Conservation (phyloP, 2,113 vertebrate genomes). For the Anseranas semipalmata region DNA sequence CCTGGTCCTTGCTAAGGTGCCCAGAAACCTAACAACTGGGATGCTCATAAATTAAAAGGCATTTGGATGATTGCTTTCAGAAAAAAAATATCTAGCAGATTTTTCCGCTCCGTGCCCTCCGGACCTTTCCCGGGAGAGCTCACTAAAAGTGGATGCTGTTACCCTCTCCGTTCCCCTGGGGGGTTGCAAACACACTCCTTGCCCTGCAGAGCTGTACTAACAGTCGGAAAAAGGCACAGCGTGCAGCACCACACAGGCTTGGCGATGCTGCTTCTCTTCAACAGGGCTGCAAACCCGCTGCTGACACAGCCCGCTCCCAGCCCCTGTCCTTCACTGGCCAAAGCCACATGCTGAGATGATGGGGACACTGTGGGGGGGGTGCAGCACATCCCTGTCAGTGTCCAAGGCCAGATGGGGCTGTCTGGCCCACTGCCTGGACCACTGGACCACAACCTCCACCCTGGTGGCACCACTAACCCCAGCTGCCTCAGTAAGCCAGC, state of each 20-base stretch:
- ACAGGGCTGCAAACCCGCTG: not conserved
- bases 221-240: not conserved
- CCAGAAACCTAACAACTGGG: not conserved
- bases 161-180: not conserved
- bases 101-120: conserved; percentile 15
- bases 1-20: not conserved
- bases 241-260: not conserved
- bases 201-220: not conserved
- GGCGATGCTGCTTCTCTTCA: not conserved
- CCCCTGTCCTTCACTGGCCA: not conserved
- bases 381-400: not conserved
- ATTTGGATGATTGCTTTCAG: not conserved
- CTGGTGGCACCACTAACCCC: fast-evolving
- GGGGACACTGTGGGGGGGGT: not conserved
- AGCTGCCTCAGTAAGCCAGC: not conserved
- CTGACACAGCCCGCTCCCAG: fast-evolving
- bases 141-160: not conserved
- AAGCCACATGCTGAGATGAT: fast-evolving
- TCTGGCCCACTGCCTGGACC: not conserved
- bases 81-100: not conserved
- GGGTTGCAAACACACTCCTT: not conserved
- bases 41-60: conserved; percentile 37
- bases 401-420: not conserved
- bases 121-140: not conserved
- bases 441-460: not conserved